Base-by-base conservation (phyloP, 2,113 vertebrate species). In the Monarcha castaneiventris region DNA sequence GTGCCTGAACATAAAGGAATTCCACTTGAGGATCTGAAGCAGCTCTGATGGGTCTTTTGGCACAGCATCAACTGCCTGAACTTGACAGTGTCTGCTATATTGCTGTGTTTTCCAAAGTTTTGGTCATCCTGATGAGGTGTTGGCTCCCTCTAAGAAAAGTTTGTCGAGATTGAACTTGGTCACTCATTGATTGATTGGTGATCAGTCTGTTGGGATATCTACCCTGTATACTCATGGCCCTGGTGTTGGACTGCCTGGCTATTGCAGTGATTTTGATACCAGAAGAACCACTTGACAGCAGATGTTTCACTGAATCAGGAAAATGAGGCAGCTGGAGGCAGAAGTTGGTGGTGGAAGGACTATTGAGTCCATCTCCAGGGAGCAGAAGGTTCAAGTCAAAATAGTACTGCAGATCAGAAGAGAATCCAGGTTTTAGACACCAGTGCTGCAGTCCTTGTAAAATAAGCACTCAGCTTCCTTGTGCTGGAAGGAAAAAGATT, bases 1-100 rank as follows among this genome's bases (percentile, higher is more conserved):
- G 32, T 81, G 72, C 91, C 76, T 97, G 94, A 97, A 88, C 37
- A 25, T 87, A 91, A 94, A 96, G 74, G 75, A 91, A 92, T 96
- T 91, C 82, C 75, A 87, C 64, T 82, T 66, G 84, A 94, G 77
- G 54, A 84, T 68, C 84, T 67, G 49, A n/a, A 82, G 76, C 49
- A 87, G 51, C 71, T 89, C 51, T 62, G 41, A 63, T 58, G 84
- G 72, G 62, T 73, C 48, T 94, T 84, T 75, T 84, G 90, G 89
- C 82, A 52, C 4, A 3, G 30, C 44, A 68, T 68, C 6, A 33
- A 22, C 54, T 13, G 5, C 69, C 61, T 90, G 59, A 91, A 78
- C 76, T 68, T 5, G 0, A 85, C 33, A 33, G 49, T 37, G 62
- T 72, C 87, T 94, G 78, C 77, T 32, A 27, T 72, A 33, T 44